Evolutionary conservation across 30 jellyfish, hydroid and myxozoan species (phyloP).

Genomic region (Catostylus mosaicus): DNA sequence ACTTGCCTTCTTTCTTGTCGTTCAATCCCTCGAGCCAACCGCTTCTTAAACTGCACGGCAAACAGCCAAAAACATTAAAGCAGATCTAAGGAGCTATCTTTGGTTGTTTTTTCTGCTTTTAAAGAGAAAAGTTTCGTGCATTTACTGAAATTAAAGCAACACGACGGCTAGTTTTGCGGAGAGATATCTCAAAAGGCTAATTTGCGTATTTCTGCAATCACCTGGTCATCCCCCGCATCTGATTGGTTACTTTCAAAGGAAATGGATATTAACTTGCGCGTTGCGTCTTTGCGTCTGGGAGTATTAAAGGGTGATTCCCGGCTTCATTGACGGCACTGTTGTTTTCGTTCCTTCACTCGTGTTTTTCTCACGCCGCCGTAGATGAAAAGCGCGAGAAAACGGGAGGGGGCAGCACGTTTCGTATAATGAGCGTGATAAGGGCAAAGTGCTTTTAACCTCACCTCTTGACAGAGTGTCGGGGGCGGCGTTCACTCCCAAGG

Average conservation of each 20-base stretch:
- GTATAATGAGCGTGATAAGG: too few species aligned
- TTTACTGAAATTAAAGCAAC: neutral
- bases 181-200: neutral
- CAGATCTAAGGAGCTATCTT: neutral
- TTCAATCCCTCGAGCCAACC: neutral
- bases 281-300: slow-evolving; percentile 30
- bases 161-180: slow-evolving; percentile 42
- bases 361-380: neutral
- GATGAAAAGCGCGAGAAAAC: too few species aligned
- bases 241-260: slow-evolving; percentile 26
- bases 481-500: too few species aligned
- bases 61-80: neutral
- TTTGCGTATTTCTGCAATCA: slow-evolving; percentile 7
- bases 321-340: neutral
- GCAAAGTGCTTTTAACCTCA: too few species aligned
- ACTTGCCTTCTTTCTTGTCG: neutral
- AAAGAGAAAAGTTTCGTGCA: neutral
- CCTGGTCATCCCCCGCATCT: slow-evolving; percentile 21
- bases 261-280: slow-evolving; percentile 11
- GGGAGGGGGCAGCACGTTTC: too few species aligned
- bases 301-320: slow-evolving; percentile 2
- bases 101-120: neutral
- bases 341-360: neutral
- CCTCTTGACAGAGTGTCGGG: too few species aligned
- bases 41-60: neutral